Conservation (phyloP, 2,888 invertebrate species). For the Elmis aenea region DNA sequence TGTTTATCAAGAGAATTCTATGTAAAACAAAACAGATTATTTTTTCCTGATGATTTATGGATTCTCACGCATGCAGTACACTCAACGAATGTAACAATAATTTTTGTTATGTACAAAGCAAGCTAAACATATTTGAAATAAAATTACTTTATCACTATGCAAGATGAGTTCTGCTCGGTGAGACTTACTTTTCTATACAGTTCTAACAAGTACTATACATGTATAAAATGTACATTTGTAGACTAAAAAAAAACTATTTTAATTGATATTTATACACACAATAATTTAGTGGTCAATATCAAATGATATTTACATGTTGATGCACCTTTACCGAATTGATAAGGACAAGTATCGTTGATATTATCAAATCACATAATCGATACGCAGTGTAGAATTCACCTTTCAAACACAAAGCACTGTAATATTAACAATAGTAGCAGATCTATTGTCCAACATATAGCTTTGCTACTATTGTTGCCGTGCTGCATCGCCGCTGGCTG, state of each 20-base stretch:
- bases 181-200: too few species aligned
- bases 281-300: not conserved
- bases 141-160: too few species aligned
- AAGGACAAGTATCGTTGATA: constrained; percentile 16
- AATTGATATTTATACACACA: not conserved
- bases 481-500: constrained; percentile 48
- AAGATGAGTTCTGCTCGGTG: too few species aligned
- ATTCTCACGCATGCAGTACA: too few species aligned
- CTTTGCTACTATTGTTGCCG: constrained; percentile 38
- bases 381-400: constrained; percentile 30
- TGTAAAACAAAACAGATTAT: too few species aligned
- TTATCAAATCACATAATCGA: constrained; percentile 9
- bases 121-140: too few species aligned
- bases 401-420: constrained; percentile 35
- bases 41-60: too few species aligned
- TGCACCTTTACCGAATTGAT: not conserved
- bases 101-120: too few species aligned
- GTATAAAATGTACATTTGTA: constrained; percentile 19
- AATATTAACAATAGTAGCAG: constrained; percentile 32
- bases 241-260: constrained; percentile 9
- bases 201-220: too few species aligned
- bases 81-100: too few species aligned
- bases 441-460: constrained; percentile 35
- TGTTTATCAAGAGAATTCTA: too few species aligned
- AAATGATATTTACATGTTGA: not conserved